These are phyloP conservation scores for Cantharis rustica DNA, from an alignment of 2,888 invertebrate genomes.

Conservation along the genomic window DNA sequence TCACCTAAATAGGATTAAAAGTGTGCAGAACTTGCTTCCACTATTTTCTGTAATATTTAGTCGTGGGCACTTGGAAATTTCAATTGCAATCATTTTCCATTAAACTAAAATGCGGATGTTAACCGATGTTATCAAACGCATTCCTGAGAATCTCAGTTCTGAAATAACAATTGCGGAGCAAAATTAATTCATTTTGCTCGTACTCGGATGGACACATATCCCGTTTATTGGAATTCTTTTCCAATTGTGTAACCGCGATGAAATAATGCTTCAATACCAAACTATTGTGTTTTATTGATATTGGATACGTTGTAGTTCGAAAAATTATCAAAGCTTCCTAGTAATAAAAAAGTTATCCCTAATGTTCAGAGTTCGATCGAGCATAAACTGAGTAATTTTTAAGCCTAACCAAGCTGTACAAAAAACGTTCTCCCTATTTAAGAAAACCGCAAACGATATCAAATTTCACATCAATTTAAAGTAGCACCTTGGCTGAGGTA, in stretches of 20 bases:
- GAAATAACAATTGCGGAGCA: conserved; percentile 27
- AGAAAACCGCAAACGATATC: conserved; percentile 15
- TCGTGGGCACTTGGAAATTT: not conserved
- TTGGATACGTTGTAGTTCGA: conserved; percentile 9
- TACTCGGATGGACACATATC: conserved; percentile 28
- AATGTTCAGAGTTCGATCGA: not conserved
- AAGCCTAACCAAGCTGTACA: conserved; percentile 15
- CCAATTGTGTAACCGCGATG: conserved; percentile 39
- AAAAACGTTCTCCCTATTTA: conserved; percentile 13
- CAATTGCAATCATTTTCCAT: not conserved
- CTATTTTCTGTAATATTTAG: not conserved
- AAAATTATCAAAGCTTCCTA: conserved; percentile 7
- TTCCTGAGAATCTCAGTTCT: conserved; percentile 16
- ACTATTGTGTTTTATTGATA: conserved; percentile 26
- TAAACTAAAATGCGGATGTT: not conserved
- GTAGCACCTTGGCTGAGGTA: conserved; percentile 10
- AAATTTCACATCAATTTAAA: conserved; percentile 22
- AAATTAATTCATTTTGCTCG: conserved; percentile 31
- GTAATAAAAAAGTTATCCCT: not conserved
- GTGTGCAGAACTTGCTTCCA: not conserved
- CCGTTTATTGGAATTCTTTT: conserved; percentile 42
- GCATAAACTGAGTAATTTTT: not conserved
- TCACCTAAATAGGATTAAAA: conserved; percentile 24
- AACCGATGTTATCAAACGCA: conserved; percentile 10
- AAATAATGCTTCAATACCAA: conserved; percentile 36